A percentile compares a stretch with the other conserved stretches of the same genome.
Evolutionary conservation across 1,140 invertebrate species (phyloP).

Genomic region (Anoplophora glabripennis): DNA sequence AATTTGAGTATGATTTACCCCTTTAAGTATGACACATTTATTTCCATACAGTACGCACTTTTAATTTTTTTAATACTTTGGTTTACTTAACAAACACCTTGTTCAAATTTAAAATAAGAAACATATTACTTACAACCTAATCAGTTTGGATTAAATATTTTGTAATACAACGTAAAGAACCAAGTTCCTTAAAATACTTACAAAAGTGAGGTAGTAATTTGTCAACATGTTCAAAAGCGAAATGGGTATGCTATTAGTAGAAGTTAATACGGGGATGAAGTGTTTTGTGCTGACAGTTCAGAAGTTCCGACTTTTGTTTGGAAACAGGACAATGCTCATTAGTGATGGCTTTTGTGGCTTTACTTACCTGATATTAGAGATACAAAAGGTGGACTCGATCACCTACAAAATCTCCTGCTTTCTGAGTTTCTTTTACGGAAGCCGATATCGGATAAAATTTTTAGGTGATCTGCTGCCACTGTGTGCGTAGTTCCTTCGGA

Average conservation of each 20-base stretch:
- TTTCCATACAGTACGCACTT: too few species aligned
- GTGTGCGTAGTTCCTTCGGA: neutral
- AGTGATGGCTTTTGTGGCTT: conserved; percentile 36
- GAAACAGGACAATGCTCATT: conserved; percentile 33
- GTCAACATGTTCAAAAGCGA: conserved; percentile 11
- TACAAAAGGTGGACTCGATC: neutral
- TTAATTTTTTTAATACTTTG: too few species aligned
- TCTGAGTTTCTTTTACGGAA: conserved; percentile 4
- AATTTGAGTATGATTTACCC: too few species aligned
- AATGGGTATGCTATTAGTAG: conserved; percentile 9
- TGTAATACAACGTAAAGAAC: too few species aligned
- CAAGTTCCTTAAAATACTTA: too few species aligned
- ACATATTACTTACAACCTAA: too few species aligned
- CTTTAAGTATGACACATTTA: too few species aligned
- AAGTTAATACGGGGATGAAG: conserved; percentile 23
- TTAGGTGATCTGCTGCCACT: neutral
- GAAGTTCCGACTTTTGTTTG: conserved; percentile 31
- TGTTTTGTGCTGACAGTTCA: conserved; percentile 27
- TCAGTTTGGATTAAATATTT: too few species aligned
- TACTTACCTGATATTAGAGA: conserved; percentile 33
- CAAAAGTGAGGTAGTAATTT: conserved; percentile 13
- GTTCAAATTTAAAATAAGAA: too few species aligned
- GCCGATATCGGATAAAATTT: conserved; percentile 13
- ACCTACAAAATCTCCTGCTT: conserved; percentile 6
- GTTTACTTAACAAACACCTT: too few species aligned